Conservation (phyloP, 1,140 invertebrate genomes). For the Pinna nobilis region DNA sequence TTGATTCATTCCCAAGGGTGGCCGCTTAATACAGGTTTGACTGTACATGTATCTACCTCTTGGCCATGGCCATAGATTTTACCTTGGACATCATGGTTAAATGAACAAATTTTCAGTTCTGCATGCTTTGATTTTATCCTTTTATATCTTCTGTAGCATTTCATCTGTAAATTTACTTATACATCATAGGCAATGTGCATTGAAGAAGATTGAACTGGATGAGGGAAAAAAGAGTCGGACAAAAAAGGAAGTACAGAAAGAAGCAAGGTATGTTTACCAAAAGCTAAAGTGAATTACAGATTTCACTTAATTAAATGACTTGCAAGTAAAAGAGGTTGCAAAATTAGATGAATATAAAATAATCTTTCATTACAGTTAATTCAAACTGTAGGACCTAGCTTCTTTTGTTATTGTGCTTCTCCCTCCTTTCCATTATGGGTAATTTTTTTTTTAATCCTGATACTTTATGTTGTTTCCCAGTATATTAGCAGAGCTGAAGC, state of each 20-base stretch:
- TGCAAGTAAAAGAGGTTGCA: no score
- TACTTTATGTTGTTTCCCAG: slow-evolving; percentile 63
- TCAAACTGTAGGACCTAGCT: neutral
- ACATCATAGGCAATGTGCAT: slow-evolving; percentile 61
- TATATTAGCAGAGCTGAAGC: slow-evolving; percentile 68
- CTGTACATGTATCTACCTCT: no score
- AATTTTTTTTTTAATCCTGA: slow-evolving; percentile 3
- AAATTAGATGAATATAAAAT: no score
- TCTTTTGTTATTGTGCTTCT: neutral
- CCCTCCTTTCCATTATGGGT: neutral
- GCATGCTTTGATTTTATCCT: no score
- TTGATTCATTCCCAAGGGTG: no score
- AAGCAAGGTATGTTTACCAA: slow-evolving; percentile 61
- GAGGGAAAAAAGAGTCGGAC: slow-evolving; percentile 65
- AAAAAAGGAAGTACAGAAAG: slow-evolving; percentile 66
- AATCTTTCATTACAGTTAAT: neutral
- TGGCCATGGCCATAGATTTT: no score
- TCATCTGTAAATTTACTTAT: slow-evolving; percentile 60
- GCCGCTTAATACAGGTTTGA: no score
- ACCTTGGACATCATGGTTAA: no score
- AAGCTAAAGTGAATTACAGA: no score
- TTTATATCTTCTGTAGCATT: slow-evolving; percentile 44
- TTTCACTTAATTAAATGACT: no score
- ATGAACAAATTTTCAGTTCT: no score
- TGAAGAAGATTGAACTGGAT: slow-evolving; percentile 70